phyloP scores from a whole-genome alignment of 30 jellyfish, hydroid and myxozoan genomes.

The Aurelia coerulea region DNA sequence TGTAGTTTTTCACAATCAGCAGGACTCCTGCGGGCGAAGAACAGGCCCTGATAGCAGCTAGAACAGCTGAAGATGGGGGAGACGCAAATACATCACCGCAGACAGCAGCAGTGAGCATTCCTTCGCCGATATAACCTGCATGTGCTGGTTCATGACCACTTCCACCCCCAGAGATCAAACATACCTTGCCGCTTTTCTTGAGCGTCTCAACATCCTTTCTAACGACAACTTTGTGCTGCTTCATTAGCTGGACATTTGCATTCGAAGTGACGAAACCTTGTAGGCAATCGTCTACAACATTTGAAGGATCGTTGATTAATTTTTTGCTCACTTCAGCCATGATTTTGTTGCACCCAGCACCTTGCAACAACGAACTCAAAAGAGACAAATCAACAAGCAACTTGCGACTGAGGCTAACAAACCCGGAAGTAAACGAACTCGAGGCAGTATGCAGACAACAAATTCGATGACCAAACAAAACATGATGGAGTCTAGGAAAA shows the following conservation, averaged over 20 bases:
- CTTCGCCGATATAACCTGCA: conserved; percentile 93
- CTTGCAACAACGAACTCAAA: too few species aligned
- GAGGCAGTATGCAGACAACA: too few species aligned
- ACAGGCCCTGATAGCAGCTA: conserved; percentile 88
- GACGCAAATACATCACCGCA: conserved; percentile 98
- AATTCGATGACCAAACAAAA: too few species aligned
- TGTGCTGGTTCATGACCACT: conserved; percentile 99
- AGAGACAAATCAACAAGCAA: too few species aligned
- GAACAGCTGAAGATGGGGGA: conserved; percentile 86
- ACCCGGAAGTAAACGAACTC: too few species aligned
- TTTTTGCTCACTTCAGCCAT: conserved; percentile 50
- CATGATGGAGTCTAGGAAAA: neutral
- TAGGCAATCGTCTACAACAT: conserved; percentile 80
- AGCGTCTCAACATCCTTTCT: conserved; percentile 74
- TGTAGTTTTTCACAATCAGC: conserved; percentile 89
- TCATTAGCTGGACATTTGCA: conserved; percentile 63
- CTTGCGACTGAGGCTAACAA: too few species aligned
- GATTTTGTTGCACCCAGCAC: too few species aligned
- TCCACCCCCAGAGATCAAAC: conserved; percentile 97
- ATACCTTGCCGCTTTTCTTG: conserved; percentile 70
- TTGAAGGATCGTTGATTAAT: conserved; percentile 75
- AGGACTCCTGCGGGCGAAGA: conserved; percentile 86
- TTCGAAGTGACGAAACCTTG: conserved; percentile 68
- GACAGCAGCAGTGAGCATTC: conserved; percentile 97
- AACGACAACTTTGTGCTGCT: conserved; percentile 66